phyloP scores from a whole-genome alignment of 2,113 vertebrate species.

The Brachyistius frenatus region DNA sequence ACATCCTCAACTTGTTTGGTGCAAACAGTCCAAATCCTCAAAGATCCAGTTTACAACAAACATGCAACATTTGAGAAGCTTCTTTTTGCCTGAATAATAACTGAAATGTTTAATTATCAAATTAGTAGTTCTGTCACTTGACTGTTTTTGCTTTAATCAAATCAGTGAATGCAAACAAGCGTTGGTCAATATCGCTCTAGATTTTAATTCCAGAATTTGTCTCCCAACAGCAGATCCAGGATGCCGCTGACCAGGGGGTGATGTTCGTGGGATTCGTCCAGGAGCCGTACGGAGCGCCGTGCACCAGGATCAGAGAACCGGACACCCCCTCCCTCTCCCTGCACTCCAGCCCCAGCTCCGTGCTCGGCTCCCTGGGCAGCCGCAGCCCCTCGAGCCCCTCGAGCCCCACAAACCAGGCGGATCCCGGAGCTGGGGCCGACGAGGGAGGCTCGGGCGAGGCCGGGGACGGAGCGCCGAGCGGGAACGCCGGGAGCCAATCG shows the following conservation, averaged over 20 bases:
- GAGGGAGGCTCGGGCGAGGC: slow-evolving; percentile 26
- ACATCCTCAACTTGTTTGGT: no score
- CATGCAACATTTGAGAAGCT: no score
- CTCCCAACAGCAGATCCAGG: slow-evolving; percentile 90
- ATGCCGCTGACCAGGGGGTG: slow-evolving; percentile 93
- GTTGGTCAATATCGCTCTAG: not conserved
- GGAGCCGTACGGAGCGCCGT: slow-evolving; percentile 84
- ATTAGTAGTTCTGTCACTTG: no score
- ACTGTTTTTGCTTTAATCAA: not conserved
- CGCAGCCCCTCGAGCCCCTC: slow-evolving; percentile 73
- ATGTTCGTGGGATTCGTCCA: slow-evolving; percentile 94
- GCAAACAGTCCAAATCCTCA: no score
- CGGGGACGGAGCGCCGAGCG: slow-evolving; percentile 21
- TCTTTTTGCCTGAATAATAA: no score
- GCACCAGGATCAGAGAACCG: slow-evolving; percentile 72
- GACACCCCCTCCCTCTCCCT: slow-evolving; percentile 83
- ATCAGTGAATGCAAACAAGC: not conserved
- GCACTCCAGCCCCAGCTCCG: slow-evolving; percentile 86
- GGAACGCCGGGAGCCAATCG: slow-evolving; percentile 44
- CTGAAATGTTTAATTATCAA: no score
- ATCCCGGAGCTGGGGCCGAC: not conserved
- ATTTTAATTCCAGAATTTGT: not conserved
- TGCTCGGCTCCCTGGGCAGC: slow-evolving; percentile 80
- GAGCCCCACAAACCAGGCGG: slow-evolving; percentile 57
- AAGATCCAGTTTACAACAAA: no score